These are phyloP conservation scores for Synergus gifuensis DNA, from an alignment of 2,888 invertebrate genomes.

Conservation along the genomic window DNA sequence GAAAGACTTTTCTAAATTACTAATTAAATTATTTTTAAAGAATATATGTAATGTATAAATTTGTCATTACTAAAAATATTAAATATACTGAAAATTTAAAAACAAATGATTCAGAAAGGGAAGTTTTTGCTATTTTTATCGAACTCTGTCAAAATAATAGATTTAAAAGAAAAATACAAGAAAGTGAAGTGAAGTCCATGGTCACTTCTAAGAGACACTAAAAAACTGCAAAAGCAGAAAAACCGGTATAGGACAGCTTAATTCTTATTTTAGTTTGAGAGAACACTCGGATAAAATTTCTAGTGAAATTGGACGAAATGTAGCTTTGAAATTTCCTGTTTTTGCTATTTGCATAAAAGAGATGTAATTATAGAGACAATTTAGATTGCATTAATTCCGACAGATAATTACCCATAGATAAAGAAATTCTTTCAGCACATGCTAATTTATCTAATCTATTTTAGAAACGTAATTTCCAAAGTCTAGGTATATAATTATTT, in stretches of 20 bases:
- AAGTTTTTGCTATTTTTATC: not conserved
- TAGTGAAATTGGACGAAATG: not conserved
- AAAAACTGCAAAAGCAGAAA: conserved; percentile 19
- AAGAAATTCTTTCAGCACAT: not conserved
- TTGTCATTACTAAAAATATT: not conserved
- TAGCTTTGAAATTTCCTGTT: not conserved
- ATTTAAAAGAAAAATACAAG: not conserved
- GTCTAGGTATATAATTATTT: not conserved
- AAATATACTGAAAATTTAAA: not conserved
- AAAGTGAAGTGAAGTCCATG: conserved; percentile 9
- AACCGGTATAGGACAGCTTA: conserved; percentile 34
- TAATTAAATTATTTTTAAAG: not conserved
- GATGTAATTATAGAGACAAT: not conserved
- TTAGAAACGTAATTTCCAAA: not conserved
- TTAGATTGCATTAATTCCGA: not conserved
- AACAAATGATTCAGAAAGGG: not conserved
- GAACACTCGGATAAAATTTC: not conserved
- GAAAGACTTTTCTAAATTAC: not conserved
- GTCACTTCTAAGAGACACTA: conserved; percentile 22
- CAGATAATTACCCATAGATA: not conserved
- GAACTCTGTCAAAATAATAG: not conserved
- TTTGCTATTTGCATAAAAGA: not conserved
- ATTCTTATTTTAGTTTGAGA: conserved; percentile 2
- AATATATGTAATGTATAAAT: not conserved
- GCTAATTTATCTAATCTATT: too few relatives aligned